phyloP scores from a whole-genome alignment of 2,113 vertebrate genomes.

The Hyla sarda region DNA sequence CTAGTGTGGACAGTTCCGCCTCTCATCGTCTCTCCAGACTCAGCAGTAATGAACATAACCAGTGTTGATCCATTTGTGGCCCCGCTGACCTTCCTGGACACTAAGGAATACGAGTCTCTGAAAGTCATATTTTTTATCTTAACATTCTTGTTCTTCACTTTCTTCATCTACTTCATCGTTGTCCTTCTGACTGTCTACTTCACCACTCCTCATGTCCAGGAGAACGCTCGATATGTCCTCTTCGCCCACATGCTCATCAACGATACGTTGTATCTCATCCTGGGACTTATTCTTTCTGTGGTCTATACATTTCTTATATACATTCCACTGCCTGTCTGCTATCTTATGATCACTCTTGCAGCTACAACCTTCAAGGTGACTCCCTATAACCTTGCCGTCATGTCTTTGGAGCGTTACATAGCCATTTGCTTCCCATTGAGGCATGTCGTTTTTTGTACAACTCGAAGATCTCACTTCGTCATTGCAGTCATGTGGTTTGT shows the following conservation, averaged over 20 bases:
- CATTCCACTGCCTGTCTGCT: slow-evolving; percentile 18
- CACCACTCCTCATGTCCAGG: slow-evolving; percentile 26
- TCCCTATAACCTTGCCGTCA: slow-evolving; percentile 44
- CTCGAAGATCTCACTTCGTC: not conserved
- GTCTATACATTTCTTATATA: not conserved
- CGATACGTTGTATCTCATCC: slow-evolving; percentile 8
- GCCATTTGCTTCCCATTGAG: slow-evolving; percentile 37
- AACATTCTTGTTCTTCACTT: not conserved
- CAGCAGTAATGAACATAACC: not conserved
- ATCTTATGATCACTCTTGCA: not conserved
- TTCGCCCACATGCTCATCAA: slow-evolving; percentile 50
- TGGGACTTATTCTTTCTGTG: not conserved
- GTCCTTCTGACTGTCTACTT: slow-evolving; percentile 17
- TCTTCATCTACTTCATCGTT: not conserved
- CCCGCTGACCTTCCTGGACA: too few species aligned
- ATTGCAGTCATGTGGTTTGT: slow-evolving; percentile 20
- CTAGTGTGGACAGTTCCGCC: not conserved
- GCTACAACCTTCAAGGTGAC: not conserved
- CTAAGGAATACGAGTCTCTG: not conserved
- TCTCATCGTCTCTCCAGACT: not conserved
- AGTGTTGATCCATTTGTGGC: not conserved
- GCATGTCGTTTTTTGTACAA: slow-evolving; percentile 16
- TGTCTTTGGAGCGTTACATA: slow-evolving; percentile 50
- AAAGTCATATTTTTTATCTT: not conserved
- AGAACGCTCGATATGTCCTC: slow-evolving; percentile 24